Evolutionary conservation across 2,113 vertebrate genomes (phyloP).

Genomic region (Pagrus major): DNA sequence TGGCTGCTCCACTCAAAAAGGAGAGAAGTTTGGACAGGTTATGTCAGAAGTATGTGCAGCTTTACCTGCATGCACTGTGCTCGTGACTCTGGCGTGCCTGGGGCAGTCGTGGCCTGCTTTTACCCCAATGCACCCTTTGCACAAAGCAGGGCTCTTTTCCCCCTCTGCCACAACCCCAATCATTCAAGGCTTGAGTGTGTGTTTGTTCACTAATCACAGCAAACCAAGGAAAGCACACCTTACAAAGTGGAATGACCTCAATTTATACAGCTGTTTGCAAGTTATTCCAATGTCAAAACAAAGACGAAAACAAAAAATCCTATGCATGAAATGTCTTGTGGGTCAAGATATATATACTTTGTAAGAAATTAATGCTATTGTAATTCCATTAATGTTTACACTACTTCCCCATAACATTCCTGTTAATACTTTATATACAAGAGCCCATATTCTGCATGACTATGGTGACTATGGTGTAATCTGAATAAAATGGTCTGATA

Average conservation of each 20-base stretch:
- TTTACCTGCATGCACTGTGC: slow-evolving; percentile 81
- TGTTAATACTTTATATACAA: slow-evolving; percentile 62
- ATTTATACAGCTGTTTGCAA: slow-evolving; percentile 79
- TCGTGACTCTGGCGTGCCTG: slow-evolving; percentile 72
- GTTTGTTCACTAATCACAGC: slow-evolving; percentile 68
- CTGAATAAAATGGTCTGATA: slow-evolving; percentile 58
- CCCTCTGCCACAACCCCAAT: slow-evolving; percentile 44
- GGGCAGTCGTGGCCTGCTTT: slow-evolving; percentile 64
- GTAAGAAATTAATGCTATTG: slow-evolving; percentile 72
- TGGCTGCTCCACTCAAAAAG: slow-evolving; percentile 22
- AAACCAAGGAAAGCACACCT: slow-evolving; percentile 83
- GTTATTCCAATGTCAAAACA: slow-evolving; percentile 66
- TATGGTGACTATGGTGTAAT: slow-evolving; percentile 63
- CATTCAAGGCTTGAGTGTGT: slow-evolving; percentile 71
- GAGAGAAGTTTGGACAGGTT: slow-evolving; percentile 30
- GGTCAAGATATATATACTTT: slow-evolving; percentile 80
- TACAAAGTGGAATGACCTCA: slow-evolving; percentile 80
- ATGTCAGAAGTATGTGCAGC: slow-evolving; percentile 73
- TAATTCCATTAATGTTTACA: slow-evolving; percentile 78
- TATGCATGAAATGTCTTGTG: slow-evolving; percentile 86
- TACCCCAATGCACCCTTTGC: slow-evolving; percentile 55
- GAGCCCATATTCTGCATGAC: slow-evolving; percentile 77
- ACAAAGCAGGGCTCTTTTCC: slow-evolving; percentile 49
- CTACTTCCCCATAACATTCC: slow-evolving; percentile 67
- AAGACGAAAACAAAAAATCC: slow-evolving; percentile 68